Conservation (phyloP, 2,888 invertebrate genomes). For the Drosophila gaucha region DNA sequence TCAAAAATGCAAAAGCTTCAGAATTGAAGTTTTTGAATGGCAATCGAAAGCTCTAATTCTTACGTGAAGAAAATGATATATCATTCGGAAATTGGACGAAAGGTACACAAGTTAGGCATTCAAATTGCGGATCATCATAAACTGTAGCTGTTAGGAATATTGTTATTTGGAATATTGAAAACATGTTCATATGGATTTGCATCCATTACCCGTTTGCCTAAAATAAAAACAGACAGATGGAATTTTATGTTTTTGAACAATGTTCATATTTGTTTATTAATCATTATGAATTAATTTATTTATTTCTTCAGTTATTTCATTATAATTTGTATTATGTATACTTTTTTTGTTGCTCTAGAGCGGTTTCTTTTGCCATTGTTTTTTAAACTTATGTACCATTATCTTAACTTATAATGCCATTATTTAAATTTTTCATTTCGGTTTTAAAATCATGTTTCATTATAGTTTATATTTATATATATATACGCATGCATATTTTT, state of each 20-base stretch:
- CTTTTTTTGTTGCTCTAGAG: conserved; percentile 76
- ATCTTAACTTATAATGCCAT: conserved; percentile 75
- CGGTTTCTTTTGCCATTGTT: conserved; percentile 84
- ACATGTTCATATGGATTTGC: too few relatives aligned
- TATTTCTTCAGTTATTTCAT: conserved; percentile 80
- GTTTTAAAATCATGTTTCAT: conserved; percentile 72
- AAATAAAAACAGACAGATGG: neutral
- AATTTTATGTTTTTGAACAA: conserved; percentile 78
- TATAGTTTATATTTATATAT: conserved; percentile 55
- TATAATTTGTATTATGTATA: conserved; percentile 76
- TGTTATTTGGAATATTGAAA: too few relatives aligned
- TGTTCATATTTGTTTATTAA: conserved; percentile 82
- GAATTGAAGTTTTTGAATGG: too few relatives aligned
- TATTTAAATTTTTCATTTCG: conserved; percentile 63
- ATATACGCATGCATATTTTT: conserved; percentile 41
- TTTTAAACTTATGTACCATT: conserved; percentile 80
- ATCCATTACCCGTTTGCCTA: neutral
- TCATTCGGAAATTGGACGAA: too few relatives aligned
- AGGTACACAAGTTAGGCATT: too few relatives aligned
- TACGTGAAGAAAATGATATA: too few relatives aligned
- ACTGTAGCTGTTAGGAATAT: too few relatives aligned
- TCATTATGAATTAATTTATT: conserved; percentile 81
- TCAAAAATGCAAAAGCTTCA: too few relatives aligned
- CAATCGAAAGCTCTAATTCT: too few relatives aligned
- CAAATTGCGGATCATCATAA: too few relatives aligned